Evolutionary conservation across 2,113 vertebrate genomes (phyloP), one percentile per base, ranked within the genome.

Genomic region (Clarias magur): DNA sequence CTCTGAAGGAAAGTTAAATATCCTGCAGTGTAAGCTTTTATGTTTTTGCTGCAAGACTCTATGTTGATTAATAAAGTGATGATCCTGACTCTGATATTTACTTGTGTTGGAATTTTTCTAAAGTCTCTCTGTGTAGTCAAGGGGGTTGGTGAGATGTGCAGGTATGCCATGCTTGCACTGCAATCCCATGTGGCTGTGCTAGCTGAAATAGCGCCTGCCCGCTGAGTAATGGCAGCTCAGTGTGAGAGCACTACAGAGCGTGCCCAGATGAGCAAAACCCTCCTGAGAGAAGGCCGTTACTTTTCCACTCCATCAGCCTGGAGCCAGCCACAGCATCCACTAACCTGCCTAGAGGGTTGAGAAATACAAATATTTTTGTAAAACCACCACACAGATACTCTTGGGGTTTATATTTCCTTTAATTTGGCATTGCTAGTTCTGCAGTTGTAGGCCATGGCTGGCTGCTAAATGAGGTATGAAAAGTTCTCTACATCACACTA

Each of bases 321-420:
- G 87, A 84, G 81, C 82, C 86, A 80, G 57, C 67, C 65, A 80
- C 73, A 57, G 84, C 72, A 80, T 68, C 79, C 73, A 65, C 38
- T 83, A 85, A 57, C 59, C 75, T 84, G 81, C 81, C 84, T 56
- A 5, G 79, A 67, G 89, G 81, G 59, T 78, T 85, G 78, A 65
- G 87, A 88, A 86, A 90, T 60, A 27, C 75, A 88, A 88, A 88
- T 90, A 90, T 90, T 89, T 86, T 86, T 72, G 82, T 86, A 82
- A 80, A 84, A 85, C 86, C 30, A 56, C 83, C 83, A 85, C 80
- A 72, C 57, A n/a, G 84, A 86, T 67, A 83, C 86, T 67, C 65
- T 30, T 53, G 65, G 67, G 86, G 81, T 85, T 90, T 81, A 72
- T 6, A 88, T 62, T 84, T 86, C 65, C 87, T 83, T 75, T 54